phyloP scores from a whole-genome alignment of 2,888 invertebrate species.

The Lydus trimaculatus region DNA sequence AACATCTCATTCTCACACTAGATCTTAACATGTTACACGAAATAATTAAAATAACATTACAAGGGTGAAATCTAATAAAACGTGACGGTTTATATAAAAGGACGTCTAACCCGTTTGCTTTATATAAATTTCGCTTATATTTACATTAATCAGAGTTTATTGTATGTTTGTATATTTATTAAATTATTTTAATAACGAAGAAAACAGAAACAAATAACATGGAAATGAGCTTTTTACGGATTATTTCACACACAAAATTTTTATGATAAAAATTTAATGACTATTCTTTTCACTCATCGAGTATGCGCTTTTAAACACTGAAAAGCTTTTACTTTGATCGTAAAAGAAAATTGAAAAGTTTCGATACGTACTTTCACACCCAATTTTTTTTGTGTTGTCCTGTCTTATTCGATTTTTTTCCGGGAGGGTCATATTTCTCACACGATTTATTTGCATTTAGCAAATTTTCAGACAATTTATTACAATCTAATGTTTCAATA shows the following conservation, averaged over 20 bases:
- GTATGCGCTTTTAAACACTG: conserved; percentile 47
- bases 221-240: too few species aligned
- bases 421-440: conserved; percentile 25
- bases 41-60: conserved; percentile 2
- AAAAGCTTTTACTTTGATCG: conserved; percentile 54
- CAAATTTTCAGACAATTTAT: conserved; percentile 37
- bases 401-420: background rate
- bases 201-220: too few species aligned
- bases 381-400: background rate
- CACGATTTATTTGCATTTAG: conserved; percentile 35
- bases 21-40: background rate
- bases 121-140: background rate
- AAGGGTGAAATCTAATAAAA: background rate
- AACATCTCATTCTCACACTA: background rate
- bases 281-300: conserved; percentile 43
- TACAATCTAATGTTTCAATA: conserved; percentile 16
- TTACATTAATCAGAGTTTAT: background rate
- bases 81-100: background rate
- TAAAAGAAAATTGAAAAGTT: conserved; percentile 54
- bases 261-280: conserved; percentile 52
- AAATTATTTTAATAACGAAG: conserved; percentile 10
- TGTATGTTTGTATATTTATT: background rate
- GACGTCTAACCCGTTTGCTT: background rate
- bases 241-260: conserved; percentile 36
- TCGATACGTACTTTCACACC: conserved; percentile 27